Evolutionary conservation across 92 coral and sea anemone species (phyloP), one percentile per base, ranked within the genome.

Genomic region (Meandrina meandrites): DNA sequence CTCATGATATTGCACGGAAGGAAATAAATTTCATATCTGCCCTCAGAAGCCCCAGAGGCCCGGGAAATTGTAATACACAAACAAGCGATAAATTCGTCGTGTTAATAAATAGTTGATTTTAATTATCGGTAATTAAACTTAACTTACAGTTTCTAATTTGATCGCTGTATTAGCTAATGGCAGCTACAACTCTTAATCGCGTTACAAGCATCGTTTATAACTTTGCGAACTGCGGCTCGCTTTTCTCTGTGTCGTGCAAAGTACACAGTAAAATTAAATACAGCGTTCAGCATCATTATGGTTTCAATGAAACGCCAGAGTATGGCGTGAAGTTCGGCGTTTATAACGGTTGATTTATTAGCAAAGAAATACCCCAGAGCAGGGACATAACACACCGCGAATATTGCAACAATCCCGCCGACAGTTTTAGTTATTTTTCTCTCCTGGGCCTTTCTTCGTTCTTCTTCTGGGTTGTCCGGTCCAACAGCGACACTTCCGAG

Each of bases 291-390:
- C 88, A 85, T 85, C 88, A 85, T 85, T 4, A 78, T 48, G 19
- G 82, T 78, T 42, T 85, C 88, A 18, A 85, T 85, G 22, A 27
- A 85, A 18, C 88, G 88, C 88, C 88, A 85, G 12, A 85, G 73
- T 76, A 85, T 50, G 50, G 56, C 32, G 66, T 76, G 88, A 48
- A 85, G 76, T 30, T 9, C 32, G 31, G 4, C 32, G 28, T 37
- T 48, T 31, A 77, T 67, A 18, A 30, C 22, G 1, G 51, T 60
- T 28, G 76, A 60, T 78, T 76, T 76, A 10, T 4, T 31, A 54
- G 76, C 76, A 47, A 85, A 40, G 64, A 60, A 85, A 62, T 76
- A 85, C 22, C 66, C 88, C 50, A 85, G 17, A 12, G 83, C 88
- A 1, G 88, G 88, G 14, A 48, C 76, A 27, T 42, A 85, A 40